Percentiles rank a stretch among this genome's conserved stretches.
Evolutionary conservation across 2,113 vertebrate species (phyloP).

Genomic region (Dunckerocampus dactyliophorus): DNA sequence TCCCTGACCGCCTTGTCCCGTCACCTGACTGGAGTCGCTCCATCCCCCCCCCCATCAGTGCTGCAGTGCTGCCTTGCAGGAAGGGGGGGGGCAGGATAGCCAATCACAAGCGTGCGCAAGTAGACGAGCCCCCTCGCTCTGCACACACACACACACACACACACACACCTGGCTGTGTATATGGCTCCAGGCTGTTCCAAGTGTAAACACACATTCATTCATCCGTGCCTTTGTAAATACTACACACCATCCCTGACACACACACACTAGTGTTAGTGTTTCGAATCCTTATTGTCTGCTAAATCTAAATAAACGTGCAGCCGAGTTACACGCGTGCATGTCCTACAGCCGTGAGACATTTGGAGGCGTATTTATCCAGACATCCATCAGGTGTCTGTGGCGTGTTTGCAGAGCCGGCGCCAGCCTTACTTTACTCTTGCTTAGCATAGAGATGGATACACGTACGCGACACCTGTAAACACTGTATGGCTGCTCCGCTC

Average conservation of each 20-base stretch:
- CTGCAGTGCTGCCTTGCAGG: constrained; percentile 62
- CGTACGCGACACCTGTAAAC: too few species aligned
- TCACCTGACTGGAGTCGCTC: constrained; percentile 20
- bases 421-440: too few species aligned
- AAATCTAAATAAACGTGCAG: background rate
- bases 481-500: too few species aligned
- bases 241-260: constrained; percentile 23
- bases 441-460: too few species aligned
- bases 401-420: too few species aligned
- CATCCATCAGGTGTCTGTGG: too few species aligned
- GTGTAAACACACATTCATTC: constrained; percentile 50
- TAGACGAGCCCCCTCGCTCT: constrained; percentile 42
- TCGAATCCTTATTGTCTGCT: background rate
- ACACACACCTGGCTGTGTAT: constrained; percentile 44
- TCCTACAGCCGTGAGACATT: background rate
- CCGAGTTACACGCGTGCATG: background rate
- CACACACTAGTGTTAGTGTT: background rate
- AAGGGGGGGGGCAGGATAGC: constrained; percentile 25
- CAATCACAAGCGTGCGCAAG: constrained; percentile 38
- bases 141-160: background rate
- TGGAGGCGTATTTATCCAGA: too few species aligned
- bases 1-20: constrained; percentile 22
- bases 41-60: constrained; percentile 2
- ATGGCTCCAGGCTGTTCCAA: constrained; percentile 38
- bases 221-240: constrained; percentile 49